A percentile compares a stretch with the other conserved stretches of the same genome.
Evolutionary conservation across 35 echinoderm and acorn worm genomes (phyloP).

Genomic region (Amphiura filiformis): DNA sequence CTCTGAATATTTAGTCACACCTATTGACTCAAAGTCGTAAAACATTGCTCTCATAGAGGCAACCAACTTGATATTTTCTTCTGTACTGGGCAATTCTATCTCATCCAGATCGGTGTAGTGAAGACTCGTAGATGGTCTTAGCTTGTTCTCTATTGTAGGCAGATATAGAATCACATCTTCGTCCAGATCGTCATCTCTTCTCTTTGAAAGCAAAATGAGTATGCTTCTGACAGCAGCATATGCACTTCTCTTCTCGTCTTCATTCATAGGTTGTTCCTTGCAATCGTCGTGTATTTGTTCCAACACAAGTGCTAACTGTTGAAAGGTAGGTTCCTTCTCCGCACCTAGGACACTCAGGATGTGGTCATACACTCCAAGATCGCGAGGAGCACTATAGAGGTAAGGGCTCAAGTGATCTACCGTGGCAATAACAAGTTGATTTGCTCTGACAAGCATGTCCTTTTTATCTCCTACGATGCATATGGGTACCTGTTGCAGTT

Average conservation of each 20-base stretch:
- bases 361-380: background rate
- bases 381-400: slow-evolving; percentile 12
- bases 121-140: background rate
- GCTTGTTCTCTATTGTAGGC: background rate
- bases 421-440: background rate
- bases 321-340: background rate
- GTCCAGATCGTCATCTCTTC: background rate
- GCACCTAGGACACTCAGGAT: slow-evolving; percentile 10
- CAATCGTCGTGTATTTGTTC: background rate
- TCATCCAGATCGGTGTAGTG: background rate
- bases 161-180: background rate
- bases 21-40: background rate
- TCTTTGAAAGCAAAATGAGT: background rate
- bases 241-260: background rate
- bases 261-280: background rate
- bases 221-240: background rate
- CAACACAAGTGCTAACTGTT: background rate
- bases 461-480: background rate
- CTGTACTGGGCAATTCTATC: background rate
- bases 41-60: background rate
- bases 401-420: background rate
- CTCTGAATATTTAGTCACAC: background rate
- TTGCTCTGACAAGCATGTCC: background rate
- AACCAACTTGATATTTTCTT: background rate
- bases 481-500: background rate